Base-by-base conservation (phyloP, 2,113 vertebrate genomes). In the Gulo gulo region DNA sequence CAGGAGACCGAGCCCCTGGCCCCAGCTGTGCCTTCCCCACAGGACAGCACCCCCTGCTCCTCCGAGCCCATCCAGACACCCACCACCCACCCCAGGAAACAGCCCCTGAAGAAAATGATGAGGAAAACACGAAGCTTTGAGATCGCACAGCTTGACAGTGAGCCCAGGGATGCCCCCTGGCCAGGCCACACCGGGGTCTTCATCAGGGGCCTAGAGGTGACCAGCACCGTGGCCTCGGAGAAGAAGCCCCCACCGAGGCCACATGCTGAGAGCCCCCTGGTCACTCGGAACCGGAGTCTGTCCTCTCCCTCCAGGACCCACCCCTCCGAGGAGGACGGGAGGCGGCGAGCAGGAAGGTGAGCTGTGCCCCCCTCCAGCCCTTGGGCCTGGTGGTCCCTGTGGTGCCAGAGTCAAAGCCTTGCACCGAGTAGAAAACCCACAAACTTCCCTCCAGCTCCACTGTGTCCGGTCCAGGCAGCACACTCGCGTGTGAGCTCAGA, bases 51-150 rank as follows among this genome's bases (percentile, higher is more conserved):
- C 96, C 98, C 98, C n/a, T 98, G 98, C 95, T 98, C 96, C 89
- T 99, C 98, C 0, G 99, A 99, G 97, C 99, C 99, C 1, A 90
- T 98, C 81, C 98, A 98, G 97, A 98, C 98, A 0, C 98, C 97
- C 1, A 84, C 96, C 6, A 47, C 98, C 1, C 98, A 97, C n/a
- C 98, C 98, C 50, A 99, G 98, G 94, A 99, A 99, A 85, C 99
- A 99, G 39, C 99, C 99, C 0, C 98, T 99, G 96, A 99, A 99
- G 96, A 99, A 99, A 95, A 99, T 99, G 63, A 99, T 99, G 99
- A 99, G 99, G 98, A 99, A 99, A 97, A 99, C 98, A 0, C 95
- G 98, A 97, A 99, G 98, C 97, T 99, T 98, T 1, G 99, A 99
- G 94, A 83, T 98, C 47, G 96, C 95, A 11, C 86, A 94, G 0